Conservation (phyloP, 2,888 invertebrate species). For the Metacarcinus magister region DNA sequence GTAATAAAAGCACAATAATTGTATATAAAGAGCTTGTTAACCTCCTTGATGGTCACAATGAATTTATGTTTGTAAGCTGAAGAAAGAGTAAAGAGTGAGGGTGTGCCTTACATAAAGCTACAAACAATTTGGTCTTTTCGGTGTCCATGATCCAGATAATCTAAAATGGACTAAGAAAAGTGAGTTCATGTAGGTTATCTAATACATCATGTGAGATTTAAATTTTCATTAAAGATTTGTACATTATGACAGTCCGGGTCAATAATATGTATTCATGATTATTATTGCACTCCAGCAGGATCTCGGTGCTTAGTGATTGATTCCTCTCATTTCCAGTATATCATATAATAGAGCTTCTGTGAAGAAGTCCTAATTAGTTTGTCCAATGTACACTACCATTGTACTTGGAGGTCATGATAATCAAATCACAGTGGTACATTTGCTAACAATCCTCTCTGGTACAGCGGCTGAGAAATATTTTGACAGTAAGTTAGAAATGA, state of each 20-base stretch:
- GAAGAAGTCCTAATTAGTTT: background rate
- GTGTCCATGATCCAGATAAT: background rate
- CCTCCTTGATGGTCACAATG: background rate
- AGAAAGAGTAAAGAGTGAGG: background rate
- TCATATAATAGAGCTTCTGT: background rate
- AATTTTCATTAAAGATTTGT: background rate
- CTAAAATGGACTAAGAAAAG: background rate
- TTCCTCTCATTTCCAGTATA: background rate
- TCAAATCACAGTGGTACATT: background rate
- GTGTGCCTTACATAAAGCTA: background rate
- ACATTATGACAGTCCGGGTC: background rate
- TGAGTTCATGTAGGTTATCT: background rate
- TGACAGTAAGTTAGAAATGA: background rate
- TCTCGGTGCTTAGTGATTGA: background rate
- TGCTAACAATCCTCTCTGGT: background rate
- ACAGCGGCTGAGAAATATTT: background rate
- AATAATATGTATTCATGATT: background rate
- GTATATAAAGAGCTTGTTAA: slow-evolving; percentile 13
- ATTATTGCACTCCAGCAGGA: background rate
- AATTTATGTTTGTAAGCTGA: background rate
- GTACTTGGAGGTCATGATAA: background rate
- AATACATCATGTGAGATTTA: background rate
- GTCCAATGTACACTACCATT: background rate
- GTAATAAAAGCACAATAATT: slow-evolving; percentile 18
- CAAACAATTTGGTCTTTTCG: background rate